These are phyloP conservation scores for Drosophila funebris DNA, from an alignment of 1,140 invertebrate species.

Conservation along the genomic window DNA sequence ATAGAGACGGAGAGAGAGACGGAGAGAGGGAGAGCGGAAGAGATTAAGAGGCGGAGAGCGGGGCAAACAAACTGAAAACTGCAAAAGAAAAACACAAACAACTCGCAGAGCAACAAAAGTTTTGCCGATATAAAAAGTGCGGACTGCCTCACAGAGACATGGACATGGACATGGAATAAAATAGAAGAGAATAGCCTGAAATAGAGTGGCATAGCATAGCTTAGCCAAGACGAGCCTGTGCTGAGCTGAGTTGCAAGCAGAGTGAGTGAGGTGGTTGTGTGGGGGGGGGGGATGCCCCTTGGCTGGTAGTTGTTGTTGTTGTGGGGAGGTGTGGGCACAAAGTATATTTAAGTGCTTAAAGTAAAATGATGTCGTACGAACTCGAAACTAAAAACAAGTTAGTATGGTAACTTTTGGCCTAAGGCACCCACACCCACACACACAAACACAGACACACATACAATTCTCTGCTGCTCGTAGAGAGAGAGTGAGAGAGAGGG, in stretches of 20 bases:
- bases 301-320: background rate
- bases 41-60: background rate
- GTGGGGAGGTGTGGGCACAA: conserved; percentile 62
- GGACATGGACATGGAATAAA: conserved; percentile 61
- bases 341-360: conserved; percentile 83
- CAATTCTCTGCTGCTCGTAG: too few species aligned
- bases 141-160: conserved; percentile 70
- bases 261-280: background rate
- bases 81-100: conserved; percentile 82
- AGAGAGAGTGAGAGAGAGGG: conserved; percentile 20
- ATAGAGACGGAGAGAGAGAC: background rate
- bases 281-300: too few species aligned
- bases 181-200: conserved; percentile 42
- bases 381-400: conserved; percentile 83
- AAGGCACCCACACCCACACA: conserved; percentile 50
- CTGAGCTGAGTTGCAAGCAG: background rate
- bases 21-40: background rate
- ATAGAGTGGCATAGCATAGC: conserved; percentile 56
- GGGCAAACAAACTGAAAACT: conserved; percentile 77
- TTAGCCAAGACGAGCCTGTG: conserved; percentile 43
- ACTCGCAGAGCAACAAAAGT: conserved; percentile 79
- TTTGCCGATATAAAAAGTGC: conserved; percentile 76
- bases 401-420: conserved; percentile 82
- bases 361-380: conserved; percentile 83
- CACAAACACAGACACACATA: too few species aligned